Conservation (phyloP, 2,888 invertebrate genomes). For the Pollenia labialis region DNA sequence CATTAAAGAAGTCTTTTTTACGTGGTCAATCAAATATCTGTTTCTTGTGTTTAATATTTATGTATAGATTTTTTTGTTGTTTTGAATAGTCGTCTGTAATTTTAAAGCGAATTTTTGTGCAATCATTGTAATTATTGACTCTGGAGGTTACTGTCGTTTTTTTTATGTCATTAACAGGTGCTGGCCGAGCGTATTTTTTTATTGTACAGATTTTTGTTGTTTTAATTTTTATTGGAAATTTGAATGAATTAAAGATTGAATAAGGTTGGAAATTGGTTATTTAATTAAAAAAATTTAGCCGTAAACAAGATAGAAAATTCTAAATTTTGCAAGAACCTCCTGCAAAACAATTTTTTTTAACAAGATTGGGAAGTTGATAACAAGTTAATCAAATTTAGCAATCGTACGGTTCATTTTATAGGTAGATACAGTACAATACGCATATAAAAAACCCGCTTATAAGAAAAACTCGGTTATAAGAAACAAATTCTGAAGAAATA, state of each 20-base stretch:
- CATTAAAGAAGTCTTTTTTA: conserved; percentile 63
- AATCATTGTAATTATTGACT: conserved; percentile 69
- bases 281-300: neutral
- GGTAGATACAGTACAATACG: too few species aligned
- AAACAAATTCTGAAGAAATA: too few species aligned
- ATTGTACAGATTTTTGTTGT: conserved; percentile 1
- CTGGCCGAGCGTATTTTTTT: conserved; percentile 21
- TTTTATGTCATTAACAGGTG: conserved; percentile 65
- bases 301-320: neutral
- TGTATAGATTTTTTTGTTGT: conserved; percentile 42
- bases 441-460: too few species aligned
- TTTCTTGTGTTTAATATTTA: conserved; percentile 34
- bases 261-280: neutral
- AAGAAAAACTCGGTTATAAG: too few species aligned
- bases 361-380: too few species aligned
- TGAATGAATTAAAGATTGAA: conserved; percentile 24
- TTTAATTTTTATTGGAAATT: conserved; percentile 17
- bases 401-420: too few species aligned
- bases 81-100: conserved; percentile 42
- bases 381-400: too few species aligned
- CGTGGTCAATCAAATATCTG: conserved; percentile 63
- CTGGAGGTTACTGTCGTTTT: conserved; percentile 59
- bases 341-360: too few species aligned
- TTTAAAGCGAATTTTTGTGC: conserved; percentile 66
- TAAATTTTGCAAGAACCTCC: neutral